Base-by-base conservation (phyloP, 2,888 invertebrate species). In the Microctonus brassicae region DNA sequence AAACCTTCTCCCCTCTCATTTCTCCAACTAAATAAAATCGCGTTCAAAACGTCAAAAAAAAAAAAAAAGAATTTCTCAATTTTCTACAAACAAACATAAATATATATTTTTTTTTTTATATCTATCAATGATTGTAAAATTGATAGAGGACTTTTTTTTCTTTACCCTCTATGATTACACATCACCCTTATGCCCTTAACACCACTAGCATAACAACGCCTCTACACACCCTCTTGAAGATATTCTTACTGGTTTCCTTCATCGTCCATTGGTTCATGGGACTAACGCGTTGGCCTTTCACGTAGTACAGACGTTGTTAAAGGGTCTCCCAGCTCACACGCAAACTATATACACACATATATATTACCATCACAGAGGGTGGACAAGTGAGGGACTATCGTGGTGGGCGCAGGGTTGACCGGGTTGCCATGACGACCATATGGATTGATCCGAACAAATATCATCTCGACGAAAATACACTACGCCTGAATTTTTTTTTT, bases 371-470 rank as follows among this genome's bases (percentile, higher is more conserved):
- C 26, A 60, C 36, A 68, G 79, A 81, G 83, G 83, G 85, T 84
- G 85, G 82, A 83, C 85, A 85, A 82, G 81, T 78, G 72, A 75
- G 75, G 79, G 81, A 36, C 67, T 67, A 47, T 17, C 17, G 47
- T 47, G 17, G 47, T 47, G 47, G 47, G 47, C 47, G 47, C 47
- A 47, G 57, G 67, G 83, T 81, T 84, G 85, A 84, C 82, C 83
- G 84, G 47, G 86, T 86, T 85, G 79, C 86, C 81, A 86, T 86
- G 84, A 84, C 81, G 77, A 86, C 86, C 85, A 84, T 86, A 86
- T 86, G 86, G 86, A 86, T 86, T 86, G 86, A 86, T 86, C 86
- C 86, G 85, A 85, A 85, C 83, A 86, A 86, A 86, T 86, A 86
- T 86, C 86, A 86, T 86, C 86, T 86, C 84, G 82, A 47, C 47